Percentiles rank a stretch among this genome's conserved stretches.
phyloP scores from a whole-genome alignment of 2,113 vertebrate species.

The Channa maculata region DNA sequence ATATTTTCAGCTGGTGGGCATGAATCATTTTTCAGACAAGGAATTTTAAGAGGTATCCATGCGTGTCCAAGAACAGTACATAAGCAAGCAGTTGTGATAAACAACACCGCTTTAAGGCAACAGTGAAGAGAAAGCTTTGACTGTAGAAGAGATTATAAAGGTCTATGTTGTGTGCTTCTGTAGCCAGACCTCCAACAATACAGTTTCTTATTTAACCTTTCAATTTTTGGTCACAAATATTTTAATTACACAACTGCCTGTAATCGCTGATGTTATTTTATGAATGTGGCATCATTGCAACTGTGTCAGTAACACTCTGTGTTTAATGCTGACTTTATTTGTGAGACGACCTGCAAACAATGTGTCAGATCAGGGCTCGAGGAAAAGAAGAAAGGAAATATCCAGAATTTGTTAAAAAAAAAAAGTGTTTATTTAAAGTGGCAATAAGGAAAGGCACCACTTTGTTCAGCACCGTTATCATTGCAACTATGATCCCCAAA shows the following conservation, averaged over 20 bases:
- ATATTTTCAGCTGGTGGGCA: constrained; percentile 83
- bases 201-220: constrained; percentile 33
- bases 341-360: too few species aligned
- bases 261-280: constrained; percentile 9
- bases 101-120: constrained; percentile 75
- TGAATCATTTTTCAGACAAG: constrained; percentile 83
- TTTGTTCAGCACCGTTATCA: too few species aligned
- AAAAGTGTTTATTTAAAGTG: too few species aligned
- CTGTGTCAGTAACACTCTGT: too few species aligned
- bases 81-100: constrained; percentile 77
- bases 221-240: constrained; percentile 42
- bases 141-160: constrained; percentile 43
- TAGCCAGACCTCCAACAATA: constrained; percentile 22
- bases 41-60: constrained; percentile 79
- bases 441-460: too few species aligned
- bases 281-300: background rate
- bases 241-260: constrained; percentile 25
- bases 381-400: too few species aligned
- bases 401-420: too few species aligned
- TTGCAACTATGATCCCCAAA: too few species aligned
- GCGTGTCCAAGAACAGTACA: constrained; percentile 78
- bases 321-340: too few species aligned
- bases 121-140: constrained; percentile 42
- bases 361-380: too few species aligned
- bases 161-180: constrained; percentile 50